Evolutionary conservation across 2,797 vertebrate species (phyloP).

Genomic region (Philypnodon macrostomus): DNA sequence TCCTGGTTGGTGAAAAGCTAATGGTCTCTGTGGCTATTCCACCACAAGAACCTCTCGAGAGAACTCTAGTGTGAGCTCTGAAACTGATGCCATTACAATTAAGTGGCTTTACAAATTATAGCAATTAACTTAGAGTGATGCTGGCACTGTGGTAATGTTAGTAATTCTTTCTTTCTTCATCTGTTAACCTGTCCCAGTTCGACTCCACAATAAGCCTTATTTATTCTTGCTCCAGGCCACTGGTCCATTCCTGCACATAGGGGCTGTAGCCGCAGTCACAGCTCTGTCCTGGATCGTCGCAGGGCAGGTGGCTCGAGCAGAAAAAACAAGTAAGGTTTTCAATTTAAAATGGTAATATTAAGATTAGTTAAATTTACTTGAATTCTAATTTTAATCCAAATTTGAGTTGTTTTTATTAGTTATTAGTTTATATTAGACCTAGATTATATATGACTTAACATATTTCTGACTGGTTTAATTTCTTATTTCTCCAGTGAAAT

Average conservation of each 20-base stretch:
- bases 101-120: constrained; percentile 34
- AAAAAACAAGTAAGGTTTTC: constrained; percentile 85
- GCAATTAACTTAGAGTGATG: constrained; percentile 34
- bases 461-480: too few relatives aligned
- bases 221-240: constrained; percentile 81
- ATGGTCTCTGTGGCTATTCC: constrained; percentile 28
- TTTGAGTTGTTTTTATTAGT: too few relatives aligned
- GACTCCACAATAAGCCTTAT: constrained; percentile 6
- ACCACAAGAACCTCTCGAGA: constrained; percentile 11
- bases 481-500: too few relatives aligned
- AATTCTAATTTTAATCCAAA: too few relatives aligned
- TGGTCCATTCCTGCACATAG: constrained; percentile 94
- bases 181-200: neutral
- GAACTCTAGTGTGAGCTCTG: constrained; percentile 24
- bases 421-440: too few relatives aligned
- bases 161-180: constrained; percentile 27
- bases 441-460: too few relatives aligned
- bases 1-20: constrained; percentile 4
- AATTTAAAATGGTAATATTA: too few relatives aligned
- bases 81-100: constrained; percentile 20
- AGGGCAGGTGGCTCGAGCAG: constrained; percentile 86
- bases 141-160: constrained; percentile 27
- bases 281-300: constrained; percentile 92
- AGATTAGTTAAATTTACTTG: too few relatives aligned
- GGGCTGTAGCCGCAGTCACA: constrained; percentile 84